A percentile compares a stretch with the other conserved stretches of the same genome.
These are phyloP conservation scores for Poecilia latipinna DNA, from an alignment of 2,113 vertebrate genomes.

Conservation along the genomic window DNA sequence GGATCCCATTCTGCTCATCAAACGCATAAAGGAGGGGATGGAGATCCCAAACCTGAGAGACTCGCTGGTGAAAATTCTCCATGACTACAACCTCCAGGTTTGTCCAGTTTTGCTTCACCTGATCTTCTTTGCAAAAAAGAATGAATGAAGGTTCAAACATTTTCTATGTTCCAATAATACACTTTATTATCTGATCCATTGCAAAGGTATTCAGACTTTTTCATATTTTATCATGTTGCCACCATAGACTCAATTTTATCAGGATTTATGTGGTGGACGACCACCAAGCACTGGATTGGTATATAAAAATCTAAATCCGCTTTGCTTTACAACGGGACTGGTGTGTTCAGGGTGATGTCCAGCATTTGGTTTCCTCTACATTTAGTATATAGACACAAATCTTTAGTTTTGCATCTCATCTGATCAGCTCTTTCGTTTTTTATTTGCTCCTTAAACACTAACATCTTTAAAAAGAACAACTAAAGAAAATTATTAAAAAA, in stretches of 20 bases:
- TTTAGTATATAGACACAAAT: neutral
- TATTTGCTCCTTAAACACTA: neutral
- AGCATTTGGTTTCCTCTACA: neutral
- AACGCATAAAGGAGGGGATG: conserved; percentile 98
- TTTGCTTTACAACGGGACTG: neutral
- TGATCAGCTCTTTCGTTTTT: neutral
- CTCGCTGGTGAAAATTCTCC: conserved; percentile 96
- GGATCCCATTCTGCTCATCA: conserved; percentile 95
- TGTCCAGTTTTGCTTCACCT: conserved; percentile 10
- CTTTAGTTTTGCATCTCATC: neutral
- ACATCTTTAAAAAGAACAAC: neutral
- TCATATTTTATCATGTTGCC: too few species aligned
- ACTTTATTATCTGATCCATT: too few species aligned
- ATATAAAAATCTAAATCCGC: too few species aligned
- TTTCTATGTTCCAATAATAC: too few species aligned
- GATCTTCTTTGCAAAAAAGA: neutral
- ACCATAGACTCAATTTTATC: too few species aligned
- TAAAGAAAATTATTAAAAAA: neutral
- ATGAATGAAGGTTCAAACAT: neutral
- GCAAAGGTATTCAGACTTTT: too few species aligned
- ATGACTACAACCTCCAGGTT: conserved; percentile 98
- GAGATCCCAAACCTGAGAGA: conserved; percentile 98
- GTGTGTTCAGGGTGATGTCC: neutral
- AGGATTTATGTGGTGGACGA: too few species aligned
- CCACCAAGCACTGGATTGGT: too few species aligned